Evolutionary conservation across 2,797 vertebrate species (phyloP).

Genomic region (Carapus acus): DNA sequence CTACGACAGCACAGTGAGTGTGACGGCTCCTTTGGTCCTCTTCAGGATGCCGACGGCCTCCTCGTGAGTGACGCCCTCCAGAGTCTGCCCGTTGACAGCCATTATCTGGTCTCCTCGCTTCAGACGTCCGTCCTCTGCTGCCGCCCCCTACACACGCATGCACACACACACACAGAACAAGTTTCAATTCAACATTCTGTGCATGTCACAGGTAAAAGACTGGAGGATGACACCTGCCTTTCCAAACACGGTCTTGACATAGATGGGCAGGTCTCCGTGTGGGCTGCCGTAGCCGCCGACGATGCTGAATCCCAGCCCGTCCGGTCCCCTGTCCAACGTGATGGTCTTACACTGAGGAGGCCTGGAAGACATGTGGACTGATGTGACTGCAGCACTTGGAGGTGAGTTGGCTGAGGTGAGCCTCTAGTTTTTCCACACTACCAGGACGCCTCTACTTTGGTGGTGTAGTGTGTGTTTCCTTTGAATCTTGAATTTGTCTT

Average conservation of each 20-base stretch:
- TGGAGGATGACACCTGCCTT: conserved; percentile 74
- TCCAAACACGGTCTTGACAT: conserved; percentile 94
- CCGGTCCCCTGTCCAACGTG: conserved; percentile 86
- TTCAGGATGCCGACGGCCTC: conserved; percentile 94
- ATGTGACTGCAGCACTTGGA: too few relatives aligned
- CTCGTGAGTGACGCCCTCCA: conserved; percentile 95
- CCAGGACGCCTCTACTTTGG: too few relatives aligned
- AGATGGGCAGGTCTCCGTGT: conserved; percentile 96
- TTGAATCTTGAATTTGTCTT: too few relatives aligned
- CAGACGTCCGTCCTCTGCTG: conserved; percentile 90
- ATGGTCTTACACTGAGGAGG: conserved; percentile 94
- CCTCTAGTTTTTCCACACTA: too few relatives aligned
- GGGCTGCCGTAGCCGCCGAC: conserved; percentile 94
- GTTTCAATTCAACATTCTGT: background rate
- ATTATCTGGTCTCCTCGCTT: conserved; percentile 97
- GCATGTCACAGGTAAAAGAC: background rate
- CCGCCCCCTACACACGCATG: conserved; percentile 79
- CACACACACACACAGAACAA: conserved; percentile 6
- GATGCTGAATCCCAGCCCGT: conserved; percentile 98
- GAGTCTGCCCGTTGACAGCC: conserved; percentile 90
- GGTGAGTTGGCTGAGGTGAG: too few relatives aligned
- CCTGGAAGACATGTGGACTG: conserved; percentile 56
- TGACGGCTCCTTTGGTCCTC: conserved; percentile 91
- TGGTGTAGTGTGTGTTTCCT: too few relatives aligned
- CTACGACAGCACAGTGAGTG: conserved; percentile 89